Conservation (phyloP, 1,140 invertebrate genomes). For the Tachypleus tridentatus region DNA sequence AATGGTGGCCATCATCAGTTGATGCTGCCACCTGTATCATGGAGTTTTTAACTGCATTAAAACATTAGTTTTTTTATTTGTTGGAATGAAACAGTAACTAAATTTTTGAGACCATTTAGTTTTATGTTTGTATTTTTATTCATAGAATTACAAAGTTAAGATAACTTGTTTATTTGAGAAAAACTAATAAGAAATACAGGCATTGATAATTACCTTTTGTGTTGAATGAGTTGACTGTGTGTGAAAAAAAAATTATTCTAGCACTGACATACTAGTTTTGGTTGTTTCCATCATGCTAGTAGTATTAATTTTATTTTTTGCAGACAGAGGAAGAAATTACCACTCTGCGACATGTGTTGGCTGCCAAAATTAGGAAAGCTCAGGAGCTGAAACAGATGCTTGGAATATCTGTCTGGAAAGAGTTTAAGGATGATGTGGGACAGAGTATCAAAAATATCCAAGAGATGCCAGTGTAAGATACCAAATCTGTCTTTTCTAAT, state of each 20-base stretch:
- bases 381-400: conserved; percentile 83
- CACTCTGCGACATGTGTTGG: conserved; percentile 77
- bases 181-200: background rate
- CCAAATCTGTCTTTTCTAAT: background rate
- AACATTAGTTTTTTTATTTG: too few relatives aligned
- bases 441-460: conserved; percentile 84
- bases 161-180: background rate
- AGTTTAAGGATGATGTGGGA: conserved; percentile 77
- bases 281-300: background rate
- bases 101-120: too few relatives aligned
- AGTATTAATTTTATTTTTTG: background rate
- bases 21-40: too few relatives aligned
- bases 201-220: too few relatives aligned
- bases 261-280: background rate
- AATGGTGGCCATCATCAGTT: too few relatives aligned
- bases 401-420: conserved; percentile 86
- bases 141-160: background rate
- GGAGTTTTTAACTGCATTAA: too few relatives aligned
- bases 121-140: background rate
- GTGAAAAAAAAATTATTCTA: background rate
- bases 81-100: too few relatives aligned
- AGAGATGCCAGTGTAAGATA: conserved; percentile 82
- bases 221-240: background rate
- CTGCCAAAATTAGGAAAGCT: conserved; percentile 60
- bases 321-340: conserved; percentile 89